phyloP scores from a whole-genome alignment of 1,140 invertebrate genomes.

The Drosophila burlai region DNA sequence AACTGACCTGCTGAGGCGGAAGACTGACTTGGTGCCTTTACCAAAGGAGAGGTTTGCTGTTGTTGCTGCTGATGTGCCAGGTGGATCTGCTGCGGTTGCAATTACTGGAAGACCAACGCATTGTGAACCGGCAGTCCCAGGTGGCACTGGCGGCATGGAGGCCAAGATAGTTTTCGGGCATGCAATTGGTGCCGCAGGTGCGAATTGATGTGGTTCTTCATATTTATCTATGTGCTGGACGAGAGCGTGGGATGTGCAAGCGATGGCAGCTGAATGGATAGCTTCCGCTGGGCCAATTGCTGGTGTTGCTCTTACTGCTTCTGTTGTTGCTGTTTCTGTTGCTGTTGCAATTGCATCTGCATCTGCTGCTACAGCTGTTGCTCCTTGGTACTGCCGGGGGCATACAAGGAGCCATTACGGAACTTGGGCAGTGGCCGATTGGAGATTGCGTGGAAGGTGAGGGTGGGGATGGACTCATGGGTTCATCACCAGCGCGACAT shows the following conservation, averaged over 20 bases:
- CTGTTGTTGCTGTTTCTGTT: conserved; percentile 7
- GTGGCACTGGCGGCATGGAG: conserved; percentile 52
- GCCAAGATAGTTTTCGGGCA: conserved; percentile 53
- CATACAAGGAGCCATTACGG: conserved; percentile 88
- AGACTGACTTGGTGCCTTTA: conserved; percentile 43
- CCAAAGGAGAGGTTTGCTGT: conserved; percentile 52
- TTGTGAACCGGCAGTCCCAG: conserved; percentile 70
- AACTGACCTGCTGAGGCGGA: conserved; percentile 53
- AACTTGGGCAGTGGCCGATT: conserved; percentile 87
- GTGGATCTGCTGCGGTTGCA: conserved; percentile 65
- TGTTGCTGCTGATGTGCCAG: conserved; percentile 56
- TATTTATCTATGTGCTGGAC: conserved; percentile 77
- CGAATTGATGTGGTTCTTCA: conserved; percentile 80
- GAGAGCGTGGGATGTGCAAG: conserved; percentile 73
- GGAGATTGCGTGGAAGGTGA: conserved; percentile 66
- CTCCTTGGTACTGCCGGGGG: conserved; percentile 52
- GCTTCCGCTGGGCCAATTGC: conserved; percentile 52
- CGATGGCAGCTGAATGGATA: conserved; percentile 45
- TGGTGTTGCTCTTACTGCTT: conserved; percentile 44
- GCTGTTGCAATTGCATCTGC: too few species aligned
- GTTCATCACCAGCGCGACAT: conserved; percentile 75
- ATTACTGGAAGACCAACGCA: conserved; percentile 59
- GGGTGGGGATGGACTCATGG: conserved; percentile 62
- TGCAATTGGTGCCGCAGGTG: conserved; percentile 68
- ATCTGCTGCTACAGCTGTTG: conserved; percentile 48